These are phyloP conservation scores for Neoniphon sammara DNA, from an alignment of 2,797 vertebrate species.

Conservation along the genomic window DNA sequence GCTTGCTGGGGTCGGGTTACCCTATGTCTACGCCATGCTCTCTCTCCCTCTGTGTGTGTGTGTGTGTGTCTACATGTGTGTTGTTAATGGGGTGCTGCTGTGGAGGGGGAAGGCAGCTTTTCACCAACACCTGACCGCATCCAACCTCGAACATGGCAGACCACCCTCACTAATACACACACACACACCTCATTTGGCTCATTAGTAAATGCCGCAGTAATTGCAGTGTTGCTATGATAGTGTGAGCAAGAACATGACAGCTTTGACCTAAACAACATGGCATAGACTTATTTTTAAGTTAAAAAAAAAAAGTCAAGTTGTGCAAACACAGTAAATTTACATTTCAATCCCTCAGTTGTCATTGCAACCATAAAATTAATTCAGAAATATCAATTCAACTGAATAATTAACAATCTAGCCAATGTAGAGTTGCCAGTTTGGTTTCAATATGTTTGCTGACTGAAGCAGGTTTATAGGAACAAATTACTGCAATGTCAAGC, in stretches of 20 bases:
- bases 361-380: too few relatives aligned
- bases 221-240: not conserved
- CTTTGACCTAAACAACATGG: too few relatives aligned
- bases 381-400: too few relatives aligned
- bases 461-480: not conserved
- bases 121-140: constrained; percentile 52
- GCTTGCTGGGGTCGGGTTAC: constrained; percentile 65
- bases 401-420: too few relatives aligned
- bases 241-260: too few relatives aligned
- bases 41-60: not conserved
- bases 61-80: constrained; percentile 19
- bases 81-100: constrained; percentile 54
- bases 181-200: constrained; percentile 17
- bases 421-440: constrained; percentile 9
- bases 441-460: not conserved
- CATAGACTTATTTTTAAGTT: too few relatives aligned
- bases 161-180: constrained; percentile 41
- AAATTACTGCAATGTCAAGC: too few relatives aligned
- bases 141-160: constrained; percentile 14
- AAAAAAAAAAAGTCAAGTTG: too few relatives aligned
- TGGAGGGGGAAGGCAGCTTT: constrained; percentile 36
- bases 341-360: too few relatives aligned
- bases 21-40: constrained; percentile 37
- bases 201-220: constrained; percentile 27
- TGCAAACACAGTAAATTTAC: too few relatives aligned